These are phyloP conservation scores for Anoncus sp. DNA, from an alignment of 2,888 invertebrate genomes.

Conservation along the genomic window DNA sequence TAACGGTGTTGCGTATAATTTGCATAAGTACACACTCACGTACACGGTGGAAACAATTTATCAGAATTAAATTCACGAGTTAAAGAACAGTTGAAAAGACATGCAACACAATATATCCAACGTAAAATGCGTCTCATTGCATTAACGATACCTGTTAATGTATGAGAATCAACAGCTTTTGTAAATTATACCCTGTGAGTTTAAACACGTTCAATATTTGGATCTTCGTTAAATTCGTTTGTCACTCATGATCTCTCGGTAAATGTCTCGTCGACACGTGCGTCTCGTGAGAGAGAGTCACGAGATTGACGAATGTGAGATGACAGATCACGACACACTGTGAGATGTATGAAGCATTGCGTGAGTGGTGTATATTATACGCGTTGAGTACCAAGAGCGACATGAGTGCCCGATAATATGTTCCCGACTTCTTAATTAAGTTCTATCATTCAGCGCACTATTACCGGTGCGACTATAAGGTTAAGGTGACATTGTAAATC, in stretches of 20 bases:
- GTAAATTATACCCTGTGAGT: neutral
- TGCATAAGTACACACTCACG: neutral
- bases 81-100: neutral
- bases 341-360: conserved; percentile 17
- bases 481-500: conserved; percentile 42
- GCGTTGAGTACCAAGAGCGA: conserved; percentile 7
- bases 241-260: conserved; percentile 27
- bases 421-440: conserved; percentile 44
- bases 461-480: conserved; percentile 13
- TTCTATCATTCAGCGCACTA: conserved; percentile 28
- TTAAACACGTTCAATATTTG: conserved; percentile 22
- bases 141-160: neutral
- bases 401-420: conserved; percentile 39
- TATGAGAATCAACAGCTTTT: conserved; percentile 17
- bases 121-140: neutral
- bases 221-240: conserved; percentile 23
- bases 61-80: neutral
- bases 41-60: conserved; percentile 5
- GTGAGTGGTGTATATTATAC: conserved; percentile 24
- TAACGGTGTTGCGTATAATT: neutral
- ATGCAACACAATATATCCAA: neutral
- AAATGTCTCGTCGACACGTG: conserved; percentile 20
- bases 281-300: conserved; percentile 28
- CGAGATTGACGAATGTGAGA: conserved; percentile 43
- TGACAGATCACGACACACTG: conserved; percentile 36